Base-by-base conservation (phyloP, 2,888 invertebrate genomes). In the Ashinkailepas kermadecensis region DNA sequence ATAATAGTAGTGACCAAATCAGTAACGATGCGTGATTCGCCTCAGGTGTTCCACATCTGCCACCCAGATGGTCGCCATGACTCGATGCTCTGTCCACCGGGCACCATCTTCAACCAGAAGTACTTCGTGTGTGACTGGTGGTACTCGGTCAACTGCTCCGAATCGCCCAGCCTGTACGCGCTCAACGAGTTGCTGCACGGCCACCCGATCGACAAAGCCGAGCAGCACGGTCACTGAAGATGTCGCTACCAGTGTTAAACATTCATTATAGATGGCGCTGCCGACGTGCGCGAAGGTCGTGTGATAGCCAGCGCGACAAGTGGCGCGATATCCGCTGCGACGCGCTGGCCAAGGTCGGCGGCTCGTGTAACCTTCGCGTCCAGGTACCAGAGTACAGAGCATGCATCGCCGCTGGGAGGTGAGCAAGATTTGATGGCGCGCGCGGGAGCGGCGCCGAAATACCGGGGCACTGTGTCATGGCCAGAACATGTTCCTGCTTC, bases 31-130 rank as follows among this genome's bases (percentile, higher is more conserved):
- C 15, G 59, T 59, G 59, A 80, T 65, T 57, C 10, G 2, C 59
- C 54, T 11, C 78, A 82, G 82, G 80, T 81, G 18, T 82, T 81
- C 56, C 82, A 82, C 59, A 81, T 82, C 59, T 82, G 82, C n/a
- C 82, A 82, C 62, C 70, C 81, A 18, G 81, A 82, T 78, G 82
- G 82, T 7, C 80, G 80, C 8, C 82, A 82, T n/a, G 82, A 82
- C 56, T 80, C 81, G 10, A 81, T 82, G 62, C 64, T 79, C 13
- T 82, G 82, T 56, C 64, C 81, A 18, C 74, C 80, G 59, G 82
- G 82, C 57, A 82, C 82, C 57, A 82, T 80, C 15, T 82, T 82
- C 81, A 82, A 82, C 39, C 81, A 82, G 67, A 81, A 80, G 78
- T 70, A 81, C 62, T 81, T 81, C 25, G 80, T 81, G 18, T 82